Conservation (phyloP, 2,888 invertebrate species). For the Conistra vaccinii region DNA sequence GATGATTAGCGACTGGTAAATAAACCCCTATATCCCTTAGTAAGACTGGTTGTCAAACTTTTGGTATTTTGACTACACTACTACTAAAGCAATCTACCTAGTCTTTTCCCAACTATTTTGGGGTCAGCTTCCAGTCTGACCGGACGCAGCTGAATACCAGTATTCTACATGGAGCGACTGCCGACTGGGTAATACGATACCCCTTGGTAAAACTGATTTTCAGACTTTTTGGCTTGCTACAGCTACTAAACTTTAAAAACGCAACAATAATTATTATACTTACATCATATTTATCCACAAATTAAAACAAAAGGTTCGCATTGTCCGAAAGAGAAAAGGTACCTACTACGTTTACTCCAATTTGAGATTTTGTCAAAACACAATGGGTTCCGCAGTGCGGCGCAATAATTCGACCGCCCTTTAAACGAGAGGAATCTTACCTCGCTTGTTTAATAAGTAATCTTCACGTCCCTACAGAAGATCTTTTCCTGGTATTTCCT, state of each 20-base stretch:
- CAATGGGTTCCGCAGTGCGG: constrained; percentile 83
- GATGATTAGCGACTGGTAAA: no score
- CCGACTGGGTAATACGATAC: no score
- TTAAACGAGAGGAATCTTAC: constrained; percentile 66
- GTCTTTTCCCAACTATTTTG: no score
- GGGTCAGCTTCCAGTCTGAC: no score
- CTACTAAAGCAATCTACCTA: no score
- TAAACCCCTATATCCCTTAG: no score
- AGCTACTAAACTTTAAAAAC: constrained; percentile 2
- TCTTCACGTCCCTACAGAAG: constrained; percentile 67
- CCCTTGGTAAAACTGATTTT: no score
- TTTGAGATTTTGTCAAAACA: constrained; percentile 72
- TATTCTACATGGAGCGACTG: no score
- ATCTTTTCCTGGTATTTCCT: constrained; percentile 58
- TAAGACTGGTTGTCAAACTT: no score
- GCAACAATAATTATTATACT: constrained; percentile 26
- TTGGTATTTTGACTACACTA: no score
- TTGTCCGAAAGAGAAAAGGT: constrained; percentile 54
- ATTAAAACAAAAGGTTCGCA: constrained; percentile 56
- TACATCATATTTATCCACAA: constrained; percentile 36
- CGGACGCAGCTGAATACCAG: no score
- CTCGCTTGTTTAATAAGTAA: constrained; percentile 76
- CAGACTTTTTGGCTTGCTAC: not conserved
- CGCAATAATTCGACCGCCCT: constrained; percentile 76
- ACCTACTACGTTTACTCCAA: constrained; percentile 61